These are phyloP conservation scores for Pygoscelis antarcticus DNA, from an alignment of 2,113 vertebrate genomes.

Conservation along the genomic window DNA sequence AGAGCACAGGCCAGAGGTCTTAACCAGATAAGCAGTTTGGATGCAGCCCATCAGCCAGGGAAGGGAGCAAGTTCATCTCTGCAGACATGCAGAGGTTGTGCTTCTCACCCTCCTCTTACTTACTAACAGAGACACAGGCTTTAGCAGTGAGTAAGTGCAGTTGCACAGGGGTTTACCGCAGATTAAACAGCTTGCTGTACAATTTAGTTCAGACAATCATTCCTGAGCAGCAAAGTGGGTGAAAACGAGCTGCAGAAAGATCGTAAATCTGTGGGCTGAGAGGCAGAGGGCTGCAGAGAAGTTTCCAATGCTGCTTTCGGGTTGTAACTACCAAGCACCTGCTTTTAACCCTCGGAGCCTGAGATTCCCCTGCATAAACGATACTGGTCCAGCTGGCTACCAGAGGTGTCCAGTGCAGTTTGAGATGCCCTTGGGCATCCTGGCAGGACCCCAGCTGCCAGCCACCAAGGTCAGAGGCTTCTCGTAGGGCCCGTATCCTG, in stretches of 20 bases:
- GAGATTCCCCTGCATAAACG: neutral
- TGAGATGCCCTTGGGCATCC: neutral
- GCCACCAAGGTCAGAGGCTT: neutral
- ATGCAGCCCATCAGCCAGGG: neutral
- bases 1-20: neutral
- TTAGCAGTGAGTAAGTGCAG: neutral
- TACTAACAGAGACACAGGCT: neutral
- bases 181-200: neutral
- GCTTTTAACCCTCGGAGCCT: neutral
- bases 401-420: neutral
- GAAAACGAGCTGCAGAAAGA: neutral
- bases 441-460: neutral
- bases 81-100: fast-evolving
- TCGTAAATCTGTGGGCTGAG: neutral
- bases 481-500: neutral
- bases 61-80: neutral
- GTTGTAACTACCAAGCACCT: neutral
- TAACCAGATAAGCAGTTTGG: neutral
- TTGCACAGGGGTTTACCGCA: neutral
- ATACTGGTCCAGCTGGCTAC: neutral
- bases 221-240: neutral
- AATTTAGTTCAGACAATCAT: neutral
- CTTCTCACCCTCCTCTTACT: neutral
- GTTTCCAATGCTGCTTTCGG: neutral
- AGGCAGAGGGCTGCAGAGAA: neutral